These are phyloP conservation scores for Ancistrus triradiatus DNA, from an alignment of 2,113 vertebrate genomes.

Conservation along the genomic window DNA sequence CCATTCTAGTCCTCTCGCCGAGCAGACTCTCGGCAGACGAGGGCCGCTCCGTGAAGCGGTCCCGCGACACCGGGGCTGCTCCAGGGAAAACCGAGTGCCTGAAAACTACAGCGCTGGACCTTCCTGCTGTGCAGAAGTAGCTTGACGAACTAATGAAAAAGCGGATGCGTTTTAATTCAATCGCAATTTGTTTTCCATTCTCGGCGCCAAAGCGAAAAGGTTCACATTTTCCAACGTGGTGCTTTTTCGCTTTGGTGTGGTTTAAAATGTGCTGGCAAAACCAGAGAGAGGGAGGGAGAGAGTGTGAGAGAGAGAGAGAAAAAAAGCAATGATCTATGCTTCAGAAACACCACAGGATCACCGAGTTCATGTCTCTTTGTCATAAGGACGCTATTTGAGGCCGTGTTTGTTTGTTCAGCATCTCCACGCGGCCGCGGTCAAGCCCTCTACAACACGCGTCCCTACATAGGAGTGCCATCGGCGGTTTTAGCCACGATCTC, in stretches of 20 bases:
- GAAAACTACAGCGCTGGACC: constrained; percentile 24
- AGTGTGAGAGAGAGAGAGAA: not conserved
- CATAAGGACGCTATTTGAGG: constrained; percentile 33
- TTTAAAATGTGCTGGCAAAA: constrained; percentile 42
- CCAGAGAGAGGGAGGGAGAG: constrained; percentile 2
- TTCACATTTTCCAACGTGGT: constrained; percentile 46
- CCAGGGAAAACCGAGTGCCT: constrained; percentile 3
- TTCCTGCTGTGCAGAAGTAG: constrained; percentile 14
- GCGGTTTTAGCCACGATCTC: constrained; percentile 4
- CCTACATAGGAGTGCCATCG: not conserved
- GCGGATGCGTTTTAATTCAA: constrained; percentile 47
- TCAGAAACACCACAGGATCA: constrained; percentile 1
- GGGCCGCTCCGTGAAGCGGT: constrained; percentile 22
- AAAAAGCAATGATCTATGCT: constrained; percentile 25
- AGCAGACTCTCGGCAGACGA: constrained; percentile 37
- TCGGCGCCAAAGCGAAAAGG: constrained; percentile 31
- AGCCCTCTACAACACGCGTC: not conserved
- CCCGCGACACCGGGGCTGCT: not conserved
- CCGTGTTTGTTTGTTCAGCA: constrained; percentile 19
- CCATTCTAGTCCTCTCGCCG: constrained; percentile 42
- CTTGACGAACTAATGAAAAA: constrained; percentile 32
- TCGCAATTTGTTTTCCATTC: constrained; percentile 45
- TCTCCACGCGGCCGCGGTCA: not conserved
- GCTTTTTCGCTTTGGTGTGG: constrained; percentile 37
- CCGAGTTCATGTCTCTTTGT: constrained; percentile 29